phyloP scores from a whole-genome alignment of 2,113 vertebrate genomes.

The Seriola aureovittata region DNA sequence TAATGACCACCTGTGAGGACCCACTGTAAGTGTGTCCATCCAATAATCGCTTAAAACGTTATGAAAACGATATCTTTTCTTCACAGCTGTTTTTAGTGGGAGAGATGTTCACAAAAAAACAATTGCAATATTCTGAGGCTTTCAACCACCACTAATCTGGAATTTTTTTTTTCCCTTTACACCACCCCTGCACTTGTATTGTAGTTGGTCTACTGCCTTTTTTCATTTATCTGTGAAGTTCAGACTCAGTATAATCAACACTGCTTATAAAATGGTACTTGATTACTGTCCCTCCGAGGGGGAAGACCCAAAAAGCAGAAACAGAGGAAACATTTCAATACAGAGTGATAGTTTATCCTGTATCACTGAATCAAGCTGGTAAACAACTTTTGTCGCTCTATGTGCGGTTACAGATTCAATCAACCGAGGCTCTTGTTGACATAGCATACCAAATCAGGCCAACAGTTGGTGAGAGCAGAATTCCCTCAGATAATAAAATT shows the following conservation, averaged over 20 bases:
- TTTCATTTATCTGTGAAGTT: conserved; percentile 30
- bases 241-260: conserved; percentile 13
- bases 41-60: not conserved
- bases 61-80: not conserved
- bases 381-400: conserved; percentile 48
- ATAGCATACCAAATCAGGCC: conserved; percentile 65
- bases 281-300: not conserved
- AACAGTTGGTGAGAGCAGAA: conserved; percentile 45
- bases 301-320: conserved; percentile 13
- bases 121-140: not conserved
- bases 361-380: conserved; percentile 41
- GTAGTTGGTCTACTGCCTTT: conserved; percentile 1
- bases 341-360: conserved; percentile 40
- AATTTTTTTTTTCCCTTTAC: not conserved
- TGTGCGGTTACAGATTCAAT: conserved; percentile 58
- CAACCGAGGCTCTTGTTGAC: conserved; percentile 58
- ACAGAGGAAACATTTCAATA: conserved; percentile 41
- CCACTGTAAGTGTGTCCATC: not conserved
- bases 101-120: not conserved
- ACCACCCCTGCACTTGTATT: not conserved
- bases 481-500: conserved; percentile 67
- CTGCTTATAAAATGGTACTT: conserved; percentile 18
- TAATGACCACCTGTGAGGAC: not conserved
- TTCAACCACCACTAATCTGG: not conserved
- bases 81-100: not conserved